Base-by-base conservation (phyloP, 2,888 invertebrate species). In the Heliconius charithonia region DNA sequence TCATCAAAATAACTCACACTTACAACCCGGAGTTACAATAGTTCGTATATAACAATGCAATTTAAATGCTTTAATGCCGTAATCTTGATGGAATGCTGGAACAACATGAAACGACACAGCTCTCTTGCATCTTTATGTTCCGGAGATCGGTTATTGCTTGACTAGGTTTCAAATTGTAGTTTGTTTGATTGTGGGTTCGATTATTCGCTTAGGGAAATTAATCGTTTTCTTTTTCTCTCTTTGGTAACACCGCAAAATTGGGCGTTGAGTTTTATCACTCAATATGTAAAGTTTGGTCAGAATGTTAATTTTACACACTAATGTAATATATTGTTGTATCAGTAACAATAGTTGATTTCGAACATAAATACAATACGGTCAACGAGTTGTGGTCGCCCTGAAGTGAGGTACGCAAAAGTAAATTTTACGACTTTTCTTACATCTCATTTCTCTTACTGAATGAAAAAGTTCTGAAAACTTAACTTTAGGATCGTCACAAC, bases 101-200 rank as follows among this genome's bases (percentile, higher is more conserved):
- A 81, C 73, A 69, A 77, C 79, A 77, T 73, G 63, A 72, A 78
- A 76, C 71, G 79, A 81, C 79, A 79, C 73, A 78, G 77, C 65
- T 45, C 65, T 75, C 72, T 69, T 45, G 62, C 63, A 79, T 45
- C 62, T 79, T 76, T 81, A 76, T 79, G 78, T 41, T 19, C 51
- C 62, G 71, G 37, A 72, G 37, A 79, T 74, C 76, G 70, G 74
- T 81, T 81, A 81, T 81, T 81, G 79, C 65, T 25, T 41, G 77
- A 72, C 45, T 41, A 75, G 67, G 73, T 77, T 79, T 77, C 69
- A 72, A 77, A 81, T 75, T 51, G 56, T 81, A 77, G 12, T n/a
- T n/a, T n/a, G n/a, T n/a, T 7, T 22, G n/a, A 10, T 59, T 59
- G n/a, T 59, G 22, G 10, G 22, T 59, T 59, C 59, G 3, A n/a